phyloP scores from a whole-genome alignment of 2,797 vertebrate species.

The Molossus molossus region DNA sequence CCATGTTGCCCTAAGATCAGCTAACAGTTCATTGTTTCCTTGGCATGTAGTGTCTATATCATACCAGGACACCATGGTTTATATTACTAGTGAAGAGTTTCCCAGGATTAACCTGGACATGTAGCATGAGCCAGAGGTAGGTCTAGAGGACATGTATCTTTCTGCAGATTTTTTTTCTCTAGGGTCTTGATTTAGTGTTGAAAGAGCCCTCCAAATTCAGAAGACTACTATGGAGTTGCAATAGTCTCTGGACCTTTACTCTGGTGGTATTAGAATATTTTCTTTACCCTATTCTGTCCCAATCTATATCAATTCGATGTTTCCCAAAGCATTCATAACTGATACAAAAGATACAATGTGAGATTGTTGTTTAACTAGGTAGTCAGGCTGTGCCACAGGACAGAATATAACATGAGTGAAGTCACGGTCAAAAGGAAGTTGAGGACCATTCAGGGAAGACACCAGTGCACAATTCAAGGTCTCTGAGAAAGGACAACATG shows the following conservation, averaged over 20 bases:
- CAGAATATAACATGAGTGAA: background rate
- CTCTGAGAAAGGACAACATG: background rate
- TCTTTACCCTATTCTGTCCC: background rate
- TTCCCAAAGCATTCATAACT: background rate
- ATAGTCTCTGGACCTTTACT: background rate
- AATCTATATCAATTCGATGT: background rate
- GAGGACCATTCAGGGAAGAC: background rate
- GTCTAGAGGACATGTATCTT: background rate
- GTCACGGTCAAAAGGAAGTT: background rate
- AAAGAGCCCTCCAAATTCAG: background rate
- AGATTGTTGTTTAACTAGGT: background rate
- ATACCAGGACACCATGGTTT: background rate
- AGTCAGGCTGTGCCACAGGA: background rate
- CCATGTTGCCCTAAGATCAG: background rate
- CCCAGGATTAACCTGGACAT: background rate
- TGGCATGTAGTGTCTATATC: background rate
- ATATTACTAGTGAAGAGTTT: background rate
- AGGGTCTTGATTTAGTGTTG: background rate
- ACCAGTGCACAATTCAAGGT: background rate
- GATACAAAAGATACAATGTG: background rate
- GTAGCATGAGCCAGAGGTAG: background rate
- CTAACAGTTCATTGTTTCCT: background rate
- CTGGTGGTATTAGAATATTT: background rate
- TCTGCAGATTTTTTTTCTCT: background rate
- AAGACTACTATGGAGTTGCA: background rate